Evolutionary conservation across 1,140 invertebrate species (phyloP).

Genomic region (Epicauta chinensis): DNA sequence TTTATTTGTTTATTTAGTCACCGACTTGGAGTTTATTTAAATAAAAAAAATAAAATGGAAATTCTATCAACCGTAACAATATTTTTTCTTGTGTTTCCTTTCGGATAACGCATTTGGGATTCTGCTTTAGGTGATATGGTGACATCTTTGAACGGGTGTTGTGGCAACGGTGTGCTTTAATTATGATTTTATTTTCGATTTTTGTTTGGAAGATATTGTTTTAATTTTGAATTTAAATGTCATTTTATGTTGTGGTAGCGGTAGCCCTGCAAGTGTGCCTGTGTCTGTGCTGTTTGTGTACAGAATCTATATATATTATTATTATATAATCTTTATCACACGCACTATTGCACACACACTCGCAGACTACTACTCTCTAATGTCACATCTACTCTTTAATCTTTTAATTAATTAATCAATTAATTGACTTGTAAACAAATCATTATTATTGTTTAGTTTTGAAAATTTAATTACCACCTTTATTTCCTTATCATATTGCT

Average conservation of each 20-base stretch:
- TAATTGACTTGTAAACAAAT: background rate
- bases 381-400: no score
- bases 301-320: slow-evolving; percentile 30
- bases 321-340: slow-evolving; percentile 26
- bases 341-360: slow-evolving; percentile 40
- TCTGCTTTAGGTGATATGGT: background rate
- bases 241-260: slow-evolving; percentile 42
- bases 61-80: no score
- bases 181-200: background rate
- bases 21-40: no score
- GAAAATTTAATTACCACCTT: background rate
- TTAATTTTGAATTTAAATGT: background rate
- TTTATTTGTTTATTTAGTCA: no score
- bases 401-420: no score
- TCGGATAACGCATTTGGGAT: no score
- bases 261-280: slow-evolving; percentile 44
- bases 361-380: slow-evolving; percentile 30
- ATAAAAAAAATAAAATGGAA: no score
- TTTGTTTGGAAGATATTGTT: background rate
- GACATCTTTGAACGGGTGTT: slow-evolving; percentile 1
- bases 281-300: slow-evolving; percentile 42
- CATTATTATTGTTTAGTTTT: background rate
- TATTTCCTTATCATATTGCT: no score
- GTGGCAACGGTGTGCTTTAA: slow-evolving; percentile 8
- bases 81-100: no score